These are phyloP conservation scores for Blennius ocellaris DNA, from an alignment of 2,113 vertebrate species.

Conservation along the genomic window DNA sequence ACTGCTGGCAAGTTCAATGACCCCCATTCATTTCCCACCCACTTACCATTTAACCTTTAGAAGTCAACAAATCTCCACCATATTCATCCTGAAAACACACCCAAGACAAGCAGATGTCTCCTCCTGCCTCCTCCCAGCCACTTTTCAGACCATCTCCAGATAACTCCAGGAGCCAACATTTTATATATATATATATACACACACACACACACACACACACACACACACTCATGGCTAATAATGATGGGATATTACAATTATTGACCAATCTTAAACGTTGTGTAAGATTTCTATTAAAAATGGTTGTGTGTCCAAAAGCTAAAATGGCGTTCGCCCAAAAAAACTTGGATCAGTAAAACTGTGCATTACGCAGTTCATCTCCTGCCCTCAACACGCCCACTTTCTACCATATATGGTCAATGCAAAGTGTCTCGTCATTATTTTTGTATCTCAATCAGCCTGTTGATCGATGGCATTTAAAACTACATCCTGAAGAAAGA, in stretches of 20 bases:
- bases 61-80: conserved; percentile 7
- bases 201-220: too few species aligned
- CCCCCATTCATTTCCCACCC: conserved; percentile 50
- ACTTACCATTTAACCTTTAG: conserved; percentile 27
- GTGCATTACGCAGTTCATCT: too few species aligned
- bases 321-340: too few species aligned
- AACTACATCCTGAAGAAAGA: too few species aligned
- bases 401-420: too few species aligned
- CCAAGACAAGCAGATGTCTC: conserved; percentile 18
- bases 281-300: too few species aligned
- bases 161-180: conserved; percentile 26
- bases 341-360: too few species aligned
- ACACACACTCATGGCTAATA: background rate
- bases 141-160: conserved; percentile 22
- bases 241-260: background rate
- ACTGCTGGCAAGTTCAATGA: conserved; percentile 85
- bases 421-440: too few species aligned
- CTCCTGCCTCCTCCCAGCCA: conserved; percentile 14
- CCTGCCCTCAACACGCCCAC: too few species aligned
- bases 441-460: too few species aligned
- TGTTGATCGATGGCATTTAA: too few species aligned
- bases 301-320: too few species aligned
- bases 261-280: background rate
- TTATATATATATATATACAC: background rate
- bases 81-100: conserved; percentile 37